A percentile compares a stretch with the other conserved stretches of the same genome.
Evolutionary conservation across 2,888 invertebrate species (phyloP).

Genomic region (Trichogramma dendrolimi): DNA sequence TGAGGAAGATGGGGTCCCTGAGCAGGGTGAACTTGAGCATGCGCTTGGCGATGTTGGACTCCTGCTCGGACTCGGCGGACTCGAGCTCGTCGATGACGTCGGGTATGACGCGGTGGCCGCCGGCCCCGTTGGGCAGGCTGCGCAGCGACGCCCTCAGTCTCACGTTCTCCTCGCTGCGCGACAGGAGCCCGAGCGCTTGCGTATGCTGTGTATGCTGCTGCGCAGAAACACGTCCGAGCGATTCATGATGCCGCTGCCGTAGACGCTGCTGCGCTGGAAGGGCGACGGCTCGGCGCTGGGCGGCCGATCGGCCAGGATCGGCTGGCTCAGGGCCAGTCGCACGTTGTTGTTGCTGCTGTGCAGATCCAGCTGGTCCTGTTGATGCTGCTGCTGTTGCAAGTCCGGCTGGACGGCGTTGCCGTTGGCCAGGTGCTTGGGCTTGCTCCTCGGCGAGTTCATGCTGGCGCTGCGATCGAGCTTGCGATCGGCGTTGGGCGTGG

Average conservation of each 20-base stretch:
- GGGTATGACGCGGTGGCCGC: slow-evolving; percentile 28
- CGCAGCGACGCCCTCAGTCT: slow-evolving; percentile 33
- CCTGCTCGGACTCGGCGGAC: slow-evolving; percentile 28
- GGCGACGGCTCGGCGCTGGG: slow-evolving; percentile 42
- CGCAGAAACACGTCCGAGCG: slow-evolving; percentile 87
- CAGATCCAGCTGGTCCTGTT: not conserved
- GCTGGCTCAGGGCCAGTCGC: slow-evolving; percentile 69
- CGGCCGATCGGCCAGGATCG: slow-evolving; percentile 57
- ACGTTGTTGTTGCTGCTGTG: slow-evolving; percentile 27
- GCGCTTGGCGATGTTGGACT: slow-evolving; percentile 62
- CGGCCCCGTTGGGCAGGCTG: slow-evolving; percentile 37
- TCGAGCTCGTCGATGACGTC: slow-evolving; percentile 28
- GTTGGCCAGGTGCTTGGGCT: too few species aligned
- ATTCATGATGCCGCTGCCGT: slow-evolving; percentile 74
- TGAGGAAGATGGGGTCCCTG: slow-evolving; percentile 78
- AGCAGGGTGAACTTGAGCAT: slow-evolving; percentile 86
- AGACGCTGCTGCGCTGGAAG: slow-evolving; percentile 41
- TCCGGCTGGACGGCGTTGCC: too few species aligned
- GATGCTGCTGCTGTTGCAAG: not conserved
- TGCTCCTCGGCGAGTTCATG: too few species aligned
- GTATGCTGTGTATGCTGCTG: slow-evolving; percentile 64
- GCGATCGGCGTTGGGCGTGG: not conserved
- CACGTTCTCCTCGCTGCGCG: slow-evolving; percentile 33
- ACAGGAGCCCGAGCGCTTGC: slow-evolving; percentile 40
- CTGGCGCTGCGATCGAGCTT: not conserved